Evolutionary conservation across 2,888 invertebrate genomes (phyloP).

Genomic region (Serripes groenlandicus): DNA sequence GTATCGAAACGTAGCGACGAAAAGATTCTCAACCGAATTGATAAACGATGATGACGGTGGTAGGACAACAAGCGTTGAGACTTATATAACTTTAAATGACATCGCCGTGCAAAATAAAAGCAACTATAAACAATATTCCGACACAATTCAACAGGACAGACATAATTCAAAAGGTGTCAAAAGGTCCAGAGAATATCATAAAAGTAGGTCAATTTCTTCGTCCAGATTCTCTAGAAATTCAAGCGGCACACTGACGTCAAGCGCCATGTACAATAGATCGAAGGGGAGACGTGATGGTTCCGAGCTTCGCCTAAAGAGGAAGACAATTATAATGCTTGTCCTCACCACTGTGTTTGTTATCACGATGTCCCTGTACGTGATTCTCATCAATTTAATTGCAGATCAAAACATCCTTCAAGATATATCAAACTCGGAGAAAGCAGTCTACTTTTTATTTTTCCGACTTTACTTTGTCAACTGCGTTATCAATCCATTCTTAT

Average conservation of each 20-base stretch:
- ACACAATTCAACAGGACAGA: not conserved
- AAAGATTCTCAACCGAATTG: not conserved
- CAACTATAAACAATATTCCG: not conserved
- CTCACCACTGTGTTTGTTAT: constrained; percentile 32
- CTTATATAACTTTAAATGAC: too few relatives aligned
- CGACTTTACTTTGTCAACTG: constrained; percentile 40
- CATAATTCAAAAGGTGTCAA: not conserved
- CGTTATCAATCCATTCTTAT: constrained; percentile 39
- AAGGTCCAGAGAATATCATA: too few relatives aligned
- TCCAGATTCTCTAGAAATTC: too few relatives aligned
- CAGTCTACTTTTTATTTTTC: constrained; percentile 34
- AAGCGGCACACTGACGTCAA: too few relatives aligned
- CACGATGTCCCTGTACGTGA: constrained; percentile 33
- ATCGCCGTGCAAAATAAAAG: not conserved
- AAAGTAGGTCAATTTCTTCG: too few relatives aligned
- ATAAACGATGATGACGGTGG: too few relatives aligned
- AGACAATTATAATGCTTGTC: constrained; percentile 40
- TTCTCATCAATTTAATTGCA: constrained; percentile 18
- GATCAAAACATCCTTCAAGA: constrained; percentile 24
- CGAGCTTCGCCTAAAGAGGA: constrained; percentile 4
- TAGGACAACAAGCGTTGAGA: too few relatives aligned
- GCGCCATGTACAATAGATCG: not conserved
- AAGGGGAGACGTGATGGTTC: constrained; percentile 4
- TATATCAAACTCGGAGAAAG: constrained; percentile 17
- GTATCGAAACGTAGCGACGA: not conserved